These are phyloP conservation scores for Lycaena phlaeas DNA, from an alignment of 2,888 invertebrate species.

Conservation along the genomic window DNA sequence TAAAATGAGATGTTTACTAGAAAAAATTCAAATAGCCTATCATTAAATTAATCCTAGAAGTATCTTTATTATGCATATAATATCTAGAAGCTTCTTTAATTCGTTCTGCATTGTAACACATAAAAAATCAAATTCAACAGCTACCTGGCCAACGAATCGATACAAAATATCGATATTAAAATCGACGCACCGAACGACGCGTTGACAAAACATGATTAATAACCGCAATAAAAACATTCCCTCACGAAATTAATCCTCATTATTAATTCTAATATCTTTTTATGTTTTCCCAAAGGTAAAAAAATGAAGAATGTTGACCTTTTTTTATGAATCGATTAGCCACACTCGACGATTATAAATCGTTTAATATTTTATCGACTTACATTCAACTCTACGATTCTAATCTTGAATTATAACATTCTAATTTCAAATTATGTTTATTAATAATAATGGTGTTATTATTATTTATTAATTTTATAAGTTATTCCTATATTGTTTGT, in stretches of 20 bases:
- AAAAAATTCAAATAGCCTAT: too few relatives aligned
- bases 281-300: constrained; percentile 12
- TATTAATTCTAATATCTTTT: constrained; percentile 42
- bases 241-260: constrained; percentile 39
- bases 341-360: constrained; percentile 23
- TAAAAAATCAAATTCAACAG: too few relatives aligned
- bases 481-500: neutral
- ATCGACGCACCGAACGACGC: too few relatives aligned
- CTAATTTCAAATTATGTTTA: neutral
- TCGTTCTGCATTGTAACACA: too few relatives aligned
- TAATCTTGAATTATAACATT: constrained; percentile 1
- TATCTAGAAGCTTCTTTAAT: too few relatives aligned
- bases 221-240: constrained; percentile 37
- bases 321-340: constrained; percentile 30
- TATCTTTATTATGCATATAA: too few relatives aligned
- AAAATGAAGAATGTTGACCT: constrained; percentile 26
- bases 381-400: neutral
- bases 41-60: too few relatives aligned
- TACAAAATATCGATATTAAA: too few relatives aligned
- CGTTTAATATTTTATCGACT: constrained; percentile 9
- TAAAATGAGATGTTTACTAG: too few relatives aligned
- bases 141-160: too few relatives aligned
- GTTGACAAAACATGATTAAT: constrained; percentile 57
- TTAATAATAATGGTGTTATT: too few relatives aligned
- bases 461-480: constrained; percentile 1